phyloP scores from a whole-genome alignment of 2,797 vertebrate species.

The Sebastes itinus region DNA sequence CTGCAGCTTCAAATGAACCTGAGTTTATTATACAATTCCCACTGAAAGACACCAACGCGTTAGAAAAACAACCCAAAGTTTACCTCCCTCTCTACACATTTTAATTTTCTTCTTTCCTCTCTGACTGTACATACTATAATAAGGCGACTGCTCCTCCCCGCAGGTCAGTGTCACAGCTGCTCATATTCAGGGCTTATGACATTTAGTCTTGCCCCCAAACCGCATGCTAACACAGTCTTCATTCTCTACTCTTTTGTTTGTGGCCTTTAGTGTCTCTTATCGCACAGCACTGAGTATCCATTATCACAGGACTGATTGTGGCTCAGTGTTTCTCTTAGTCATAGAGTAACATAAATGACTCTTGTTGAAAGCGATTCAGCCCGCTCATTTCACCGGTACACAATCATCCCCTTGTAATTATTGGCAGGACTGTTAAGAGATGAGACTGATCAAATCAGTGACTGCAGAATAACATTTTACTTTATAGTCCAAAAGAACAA shows the following conservation, averaged over 20 bases:
- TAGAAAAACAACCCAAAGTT: constrained; percentile 23
- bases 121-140: constrained; percentile 19
- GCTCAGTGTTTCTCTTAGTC: constrained; percentile 30
- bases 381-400: constrained; percentile 7
- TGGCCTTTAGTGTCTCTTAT: constrained; percentile 32
- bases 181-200: constrained; percentile 48
- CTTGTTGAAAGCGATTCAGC: constrained; percentile 37
- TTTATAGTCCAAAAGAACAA: neutral
- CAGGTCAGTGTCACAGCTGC: constrained; percentile 53
- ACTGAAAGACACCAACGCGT: constrained; percentile 11
- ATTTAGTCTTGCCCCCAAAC: constrained; percentile 47
- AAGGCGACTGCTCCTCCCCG: constrained; percentile 10
- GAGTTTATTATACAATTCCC: constrained; percentile 15
- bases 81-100: constrained; percentile 20
- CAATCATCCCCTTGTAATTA: constrained; percentile 34
- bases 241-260: constrained; percentile 23
- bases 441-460: constrained; percentile 16
- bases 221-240: constrained; percentile 15
- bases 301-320: constrained; percentile 33
- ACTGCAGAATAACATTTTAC: constrained; percentile 4
- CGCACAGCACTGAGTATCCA: constrained; percentile 22
- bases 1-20: constrained; percentile 10
- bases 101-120: constrained; percentile 22
- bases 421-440: constrained; percentile 3
- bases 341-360: constrained; percentile 22